phyloP scores from a whole-genome alignment of 1,140 invertebrate genomes.

The Metopolophium dirhodum region DNA sequence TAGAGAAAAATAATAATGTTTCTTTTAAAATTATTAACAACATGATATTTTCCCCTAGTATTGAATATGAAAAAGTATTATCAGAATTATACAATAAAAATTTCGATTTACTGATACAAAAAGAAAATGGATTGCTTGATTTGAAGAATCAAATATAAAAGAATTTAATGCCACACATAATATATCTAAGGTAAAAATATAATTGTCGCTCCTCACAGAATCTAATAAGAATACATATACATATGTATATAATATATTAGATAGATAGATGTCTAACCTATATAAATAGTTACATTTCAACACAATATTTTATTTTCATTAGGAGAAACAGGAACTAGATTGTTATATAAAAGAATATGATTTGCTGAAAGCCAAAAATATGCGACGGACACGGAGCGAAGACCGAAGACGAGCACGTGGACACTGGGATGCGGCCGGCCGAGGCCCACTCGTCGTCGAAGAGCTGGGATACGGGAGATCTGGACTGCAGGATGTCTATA shows the following conservation, averaged over 20 bases:
- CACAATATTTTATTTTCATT: background rate
- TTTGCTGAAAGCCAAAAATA: conserved; percentile 13
- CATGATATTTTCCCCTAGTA: background rate
- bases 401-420: no score
- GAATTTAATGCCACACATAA: background rate
- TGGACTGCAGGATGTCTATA: no score
- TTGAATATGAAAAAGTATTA: conserved; percentile 21
- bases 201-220: background rate
- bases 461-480: no score
- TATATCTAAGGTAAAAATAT: background rate
- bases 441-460: no score
- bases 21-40: background rate
- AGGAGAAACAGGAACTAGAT: background rate
- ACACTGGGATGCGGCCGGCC: no score
- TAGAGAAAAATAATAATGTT: background rate
- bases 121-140: conserved; percentile 14
- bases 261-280: background rate
- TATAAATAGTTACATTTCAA: background rate
- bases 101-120: background rate
- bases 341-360: background rate
- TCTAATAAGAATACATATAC: background rate
- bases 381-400: background rate
- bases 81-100: background rate
- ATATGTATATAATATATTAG: background rate
- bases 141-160: background rate